phyloP scores from a whole-genome alignment of 2,113 vertebrate genomes.

The Romanogobio albipinnatus region DNA sequence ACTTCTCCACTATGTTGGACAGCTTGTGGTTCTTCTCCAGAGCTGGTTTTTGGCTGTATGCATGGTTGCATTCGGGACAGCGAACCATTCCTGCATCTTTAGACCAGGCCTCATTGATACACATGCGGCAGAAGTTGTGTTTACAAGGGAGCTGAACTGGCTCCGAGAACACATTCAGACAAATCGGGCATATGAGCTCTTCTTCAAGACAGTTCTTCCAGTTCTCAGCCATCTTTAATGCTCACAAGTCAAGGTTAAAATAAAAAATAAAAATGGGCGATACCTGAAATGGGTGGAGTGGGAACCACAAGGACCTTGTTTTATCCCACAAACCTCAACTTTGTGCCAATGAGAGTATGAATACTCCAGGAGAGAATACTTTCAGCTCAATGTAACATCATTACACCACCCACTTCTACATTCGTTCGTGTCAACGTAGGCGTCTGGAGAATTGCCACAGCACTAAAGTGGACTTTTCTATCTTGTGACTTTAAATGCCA shows the following conservation, averaged over 20 bases:
- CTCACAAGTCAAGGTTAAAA: neutral
- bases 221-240: constrained; percentile 87
- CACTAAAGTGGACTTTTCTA: constrained; percentile 2
- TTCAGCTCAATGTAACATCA: constrained; percentile 35
- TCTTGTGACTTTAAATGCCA: constrained; percentile 26
- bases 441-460: constrained; percentile 6
- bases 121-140: constrained; percentile 97
- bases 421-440: constrained; percentile 29
- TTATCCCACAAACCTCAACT: constrained; percentile 16
- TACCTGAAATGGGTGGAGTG: constrained; percentile 13
- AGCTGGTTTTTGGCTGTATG: constrained; percentile 92
- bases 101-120: constrained; percentile 98
- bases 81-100: constrained; percentile 89
- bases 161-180: constrained; percentile 95
- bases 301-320: neutral
- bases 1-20: constrained; percentile 96
- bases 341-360: neutral
- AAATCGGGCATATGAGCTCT: constrained; percentile 97
- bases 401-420: constrained; percentile 37
- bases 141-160: constrained; percentile 97
- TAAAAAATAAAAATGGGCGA: neutral
- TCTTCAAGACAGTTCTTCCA: constrained; percentile 99
- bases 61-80: constrained; percentile 96
- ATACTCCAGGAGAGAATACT: neutral
- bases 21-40: constrained; percentile 98